Evolutionary conservation across 2,797 vertebrate genomes (phyloP), one percentile per base, ranked within the genome.

Genomic region (Gymnothorax javanicus): DNA sequence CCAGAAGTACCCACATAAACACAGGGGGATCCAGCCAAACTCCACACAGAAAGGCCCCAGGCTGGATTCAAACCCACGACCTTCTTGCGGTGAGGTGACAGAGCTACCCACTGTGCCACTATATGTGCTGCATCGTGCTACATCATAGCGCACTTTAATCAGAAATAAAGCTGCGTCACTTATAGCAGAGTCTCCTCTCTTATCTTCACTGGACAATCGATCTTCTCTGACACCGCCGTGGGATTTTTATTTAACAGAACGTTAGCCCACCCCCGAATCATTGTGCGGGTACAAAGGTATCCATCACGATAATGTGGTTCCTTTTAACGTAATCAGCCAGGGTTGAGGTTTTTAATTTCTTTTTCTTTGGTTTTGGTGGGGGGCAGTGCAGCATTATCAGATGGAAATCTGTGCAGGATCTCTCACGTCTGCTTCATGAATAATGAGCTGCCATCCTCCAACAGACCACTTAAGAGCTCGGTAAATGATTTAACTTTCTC

Each of bases 261-360:
- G 77, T 82, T 56, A 82, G 77, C 27, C 71, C 62, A 82, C 58
- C 77, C 75, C 64, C 58, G 9, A 54, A 27, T 86, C 81, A 82
- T 86, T 59, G 83, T 43, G 52, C 33, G 2, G 69, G 79, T 64
- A 86, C 84, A 73, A 58, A 54, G 84, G 79, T 73, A 88, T 83
- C 62, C 84, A 86, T 83, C 87, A 75, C 69, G 54, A 64, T 64
- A 88, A 86, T 88, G 77, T 79, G 62, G 62, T 83, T 52, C 52
- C 54, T 60, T 85, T 85, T 77, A 83, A 57, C 54, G 25, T 85
- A 85, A 88, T 88, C 85, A 88, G 50, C 77, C 84, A 81, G 27
- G 56, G 82, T 79, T 43, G 33, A 43, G 50, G n/a, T 71, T 75
- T 58, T 79, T 79, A 50, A 17, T 52, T 12, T 84, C 17, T 84